These are phyloP conservation scores for Xiphophorus hellerii DNA, from an alignment of 2,113 vertebrate genomes.

Conservation along the genomic window DNA sequence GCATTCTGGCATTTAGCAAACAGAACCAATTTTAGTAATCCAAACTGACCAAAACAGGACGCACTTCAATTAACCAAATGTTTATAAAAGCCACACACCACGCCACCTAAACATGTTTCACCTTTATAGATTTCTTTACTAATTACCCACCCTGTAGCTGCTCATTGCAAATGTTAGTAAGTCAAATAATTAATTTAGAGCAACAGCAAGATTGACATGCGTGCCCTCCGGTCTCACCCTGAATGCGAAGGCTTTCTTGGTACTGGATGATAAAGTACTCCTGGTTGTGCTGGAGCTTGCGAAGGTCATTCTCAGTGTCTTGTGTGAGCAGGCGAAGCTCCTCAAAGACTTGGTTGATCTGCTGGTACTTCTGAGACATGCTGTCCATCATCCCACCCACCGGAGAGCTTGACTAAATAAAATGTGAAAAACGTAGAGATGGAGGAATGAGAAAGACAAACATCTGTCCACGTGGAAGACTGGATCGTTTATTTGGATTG, in stretches of 20 bases:
- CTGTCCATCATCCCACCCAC: slow-evolving; percentile 88
- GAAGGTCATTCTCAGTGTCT: slow-evolving; percentile 93
- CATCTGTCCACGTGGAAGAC: not conserved
- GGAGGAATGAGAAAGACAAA: not conserved
- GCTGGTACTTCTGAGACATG: slow-evolving; percentile 98
- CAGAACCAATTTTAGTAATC: not conserved
- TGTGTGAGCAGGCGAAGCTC: slow-evolving; percentile 92
- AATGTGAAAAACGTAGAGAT: slow-evolving; percentile 12
- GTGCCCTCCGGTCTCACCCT: slow-evolving; percentile 65
- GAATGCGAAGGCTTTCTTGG: slow-evolving; percentile 93
- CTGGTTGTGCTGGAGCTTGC: slow-evolving; percentile 96
- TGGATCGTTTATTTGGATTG: slow-evolving; percentile 35
- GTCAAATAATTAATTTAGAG: not conserved
- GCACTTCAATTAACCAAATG: not conserved
- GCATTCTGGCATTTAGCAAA: not conserved
- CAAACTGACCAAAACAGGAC: not conserved
- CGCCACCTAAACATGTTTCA: not conserved
- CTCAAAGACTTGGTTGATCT: slow-evolving; percentile 97
- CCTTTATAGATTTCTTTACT: not conserved
- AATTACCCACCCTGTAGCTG: not conserved
- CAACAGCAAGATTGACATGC: not conserved
- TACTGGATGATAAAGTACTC: slow-evolving; percentile 99
- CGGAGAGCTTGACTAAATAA: slow-evolving; percentile 86
- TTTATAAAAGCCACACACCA: not conserved
- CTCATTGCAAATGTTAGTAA: not conserved